A percentile compares a stretch with the other conserved stretches of the same genome.
These are phyloP conservation scores for Limnodromus scolopaceus DNA, from an alignment of 2,797 vertebrate species.

Conservation along the genomic window DNA sequence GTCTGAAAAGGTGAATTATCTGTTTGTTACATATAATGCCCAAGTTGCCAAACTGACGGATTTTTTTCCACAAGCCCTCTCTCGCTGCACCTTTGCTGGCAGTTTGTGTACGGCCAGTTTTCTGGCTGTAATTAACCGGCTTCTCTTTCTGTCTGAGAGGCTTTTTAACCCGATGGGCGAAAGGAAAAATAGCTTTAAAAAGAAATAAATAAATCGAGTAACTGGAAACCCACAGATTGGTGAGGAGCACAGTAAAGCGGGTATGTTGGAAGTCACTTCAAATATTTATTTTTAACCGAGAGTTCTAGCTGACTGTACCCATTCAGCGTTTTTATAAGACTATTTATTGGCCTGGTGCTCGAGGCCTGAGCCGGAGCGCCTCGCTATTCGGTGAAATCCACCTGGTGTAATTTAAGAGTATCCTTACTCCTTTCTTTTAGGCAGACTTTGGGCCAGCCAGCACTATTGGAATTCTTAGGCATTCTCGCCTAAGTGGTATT, in stretches of 20 bases:
- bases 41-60: not conserved
- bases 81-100: not conserved
- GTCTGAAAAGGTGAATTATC: conserved; percentile 7
- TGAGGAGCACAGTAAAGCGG: accelerated
- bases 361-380: not conserved
- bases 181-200: not conserved
- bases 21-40: not conserved
- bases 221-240: not conserved
- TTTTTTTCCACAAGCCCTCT: not conserved
- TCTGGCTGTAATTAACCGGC: not conserved
- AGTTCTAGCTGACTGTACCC: not conserved
- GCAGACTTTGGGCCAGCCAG: not conserved
- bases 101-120: not conserved
- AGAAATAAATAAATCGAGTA: not conserved
- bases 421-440: not conserved
- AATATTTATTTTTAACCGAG: not conserved
- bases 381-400: not conserved
- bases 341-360: not conserved
- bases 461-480: not conserved
- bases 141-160: not conserved
- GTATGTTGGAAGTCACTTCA: not conserved
- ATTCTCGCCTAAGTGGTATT: not conserved
- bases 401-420: not conserved
- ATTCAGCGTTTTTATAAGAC: not conserved
- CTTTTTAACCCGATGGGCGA: not conserved